Evolutionary conservation across 2,888 invertebrate species (phyloP), one percentile per base, ranked within the genome.

Genomic region (Cyclophora albipunctata): DNA sequence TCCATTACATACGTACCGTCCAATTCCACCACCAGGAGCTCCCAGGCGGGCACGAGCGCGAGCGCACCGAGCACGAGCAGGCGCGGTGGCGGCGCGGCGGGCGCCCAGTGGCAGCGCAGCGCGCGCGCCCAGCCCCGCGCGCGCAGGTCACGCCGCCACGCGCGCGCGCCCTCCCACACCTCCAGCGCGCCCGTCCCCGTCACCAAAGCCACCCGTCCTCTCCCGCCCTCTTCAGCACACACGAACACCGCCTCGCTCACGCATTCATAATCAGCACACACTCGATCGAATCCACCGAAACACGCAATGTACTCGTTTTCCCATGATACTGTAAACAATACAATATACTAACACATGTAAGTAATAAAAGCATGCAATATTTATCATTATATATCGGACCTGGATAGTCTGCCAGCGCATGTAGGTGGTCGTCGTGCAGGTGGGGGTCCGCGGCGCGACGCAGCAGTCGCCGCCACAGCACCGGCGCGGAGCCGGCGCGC

Each of bases 51-150:
- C 35, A 66, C 61, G 45, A 81, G 75, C 53, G 71, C 71, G 20
- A 73, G 69, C 48, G 66, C 64, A n/a, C 84, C 84, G 4, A 71
- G 67, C 35, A 77, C 56, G 57, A 84, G 71, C 59, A 83, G 71
- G 3, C 75, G 50, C 73, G 71, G 58, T 63, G 64, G 49, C 58
- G 68, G 42, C 52, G 45, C 33, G 56, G 48, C 77, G 74, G 49
- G 73, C 75, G 55, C 67, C 67, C 51, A 49, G 47, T 43, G 58
- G 60, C 56, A 68, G 40, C 50, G 53, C 54, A 34, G 54, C 51
- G 40, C 58, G 51, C 33, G 62, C 61, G 42, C 33, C 45, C 35
- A 53, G 54, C 6, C 34, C 58, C 58, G 41, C 54, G 56, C 37
- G 53, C 58, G 53, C 46, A 53, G 44, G 47, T 45, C 40, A 45